phyloP scores from a whole-genome alignment of 2,888 invertebrate species.

The Acanthococcus lagerstroemiae region DNA sequence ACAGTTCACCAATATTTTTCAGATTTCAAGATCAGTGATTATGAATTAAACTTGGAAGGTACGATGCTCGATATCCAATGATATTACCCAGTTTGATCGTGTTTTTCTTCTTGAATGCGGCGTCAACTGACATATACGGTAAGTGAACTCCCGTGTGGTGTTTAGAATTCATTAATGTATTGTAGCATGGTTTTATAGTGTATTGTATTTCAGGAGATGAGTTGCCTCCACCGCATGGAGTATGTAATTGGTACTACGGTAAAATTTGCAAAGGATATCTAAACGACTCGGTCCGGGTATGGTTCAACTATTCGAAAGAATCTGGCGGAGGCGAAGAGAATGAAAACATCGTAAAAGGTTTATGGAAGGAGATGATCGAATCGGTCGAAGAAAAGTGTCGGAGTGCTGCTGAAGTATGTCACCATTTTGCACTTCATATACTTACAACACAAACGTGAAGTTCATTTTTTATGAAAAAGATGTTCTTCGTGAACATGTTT shows the following conservation, averaged over 20 bases:
- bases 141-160: no score
- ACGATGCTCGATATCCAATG: conserved; percentile 10
- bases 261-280: conserved; percentile 64
- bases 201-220: conserved; percentile 5
- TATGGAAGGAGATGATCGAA: conserved; percentile 79
- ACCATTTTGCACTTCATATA: neutral
- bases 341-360: conserved; percentile 68
- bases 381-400: conserved; percentile 72
- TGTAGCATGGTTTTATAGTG: neutral
- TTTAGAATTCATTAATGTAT: no score
- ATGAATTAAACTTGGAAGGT: no score
- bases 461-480: conserved; percentile 2
- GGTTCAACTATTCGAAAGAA: conserved; percentile 60
- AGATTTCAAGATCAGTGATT: neutral
- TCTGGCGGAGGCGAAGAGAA: conserved; percentile 61
- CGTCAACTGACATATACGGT: conserved; percentile 10
- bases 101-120: neutral
- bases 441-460: neutral
- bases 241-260: conserved; percentile 80
- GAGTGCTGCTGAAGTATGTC: conserved; percentile 66
- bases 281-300: conserved; percentile 54
- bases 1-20: neutral
- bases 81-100: neutral
- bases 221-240: conserved; percentile 45
- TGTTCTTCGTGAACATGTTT: conserved; percentile 3